Evolutionary conservation across 2,888 invertebrate species (phyloP).

Genomic region (Xestia xanthographa): DNA sequence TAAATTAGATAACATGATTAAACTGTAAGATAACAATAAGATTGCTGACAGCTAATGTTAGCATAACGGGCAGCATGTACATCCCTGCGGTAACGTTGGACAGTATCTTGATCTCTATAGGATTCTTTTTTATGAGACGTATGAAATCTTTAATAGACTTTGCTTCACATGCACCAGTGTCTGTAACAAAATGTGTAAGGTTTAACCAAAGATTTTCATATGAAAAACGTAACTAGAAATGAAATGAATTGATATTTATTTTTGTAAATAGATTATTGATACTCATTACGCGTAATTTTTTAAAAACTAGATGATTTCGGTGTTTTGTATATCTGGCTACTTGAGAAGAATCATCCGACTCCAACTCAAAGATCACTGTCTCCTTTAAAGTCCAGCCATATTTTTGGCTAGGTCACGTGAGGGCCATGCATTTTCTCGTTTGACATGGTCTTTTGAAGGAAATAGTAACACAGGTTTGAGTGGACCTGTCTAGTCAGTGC

Average conservation of each 20-base stretch:
- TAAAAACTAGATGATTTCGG: too few relatives aligned
- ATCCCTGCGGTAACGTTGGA: not conserved
- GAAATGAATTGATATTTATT: not conserved
- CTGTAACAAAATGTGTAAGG: not conserved
- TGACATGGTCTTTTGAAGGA: too few relatives aligned
- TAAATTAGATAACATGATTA: not conserved
- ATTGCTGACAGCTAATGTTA: not conserved
- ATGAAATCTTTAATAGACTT: constrained; percentile 6
- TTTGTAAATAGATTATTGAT: not conserved
- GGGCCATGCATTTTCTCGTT: too few relatives aligned
- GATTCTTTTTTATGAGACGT: constrained; percentile 4
- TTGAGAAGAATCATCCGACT: not conserved
- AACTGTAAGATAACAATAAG: not conserved
- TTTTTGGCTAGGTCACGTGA: not conserved
- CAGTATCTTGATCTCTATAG: not conserved
- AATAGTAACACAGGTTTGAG: not conserved
- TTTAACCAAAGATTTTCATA: not conserved
- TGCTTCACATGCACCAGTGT: not conserved
- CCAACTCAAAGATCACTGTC: not conserved
- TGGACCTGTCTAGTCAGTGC: not conserved
- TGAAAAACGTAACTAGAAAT: not conserved
- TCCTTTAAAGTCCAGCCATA: not conserved
- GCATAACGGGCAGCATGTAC: constrained; percentile 7
- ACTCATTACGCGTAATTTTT: not conserved
- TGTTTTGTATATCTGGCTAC: not conserved